Conservation (phyloP, 2,888 invertebrate species). For the Drosophila quasianomalipes region DNA sequence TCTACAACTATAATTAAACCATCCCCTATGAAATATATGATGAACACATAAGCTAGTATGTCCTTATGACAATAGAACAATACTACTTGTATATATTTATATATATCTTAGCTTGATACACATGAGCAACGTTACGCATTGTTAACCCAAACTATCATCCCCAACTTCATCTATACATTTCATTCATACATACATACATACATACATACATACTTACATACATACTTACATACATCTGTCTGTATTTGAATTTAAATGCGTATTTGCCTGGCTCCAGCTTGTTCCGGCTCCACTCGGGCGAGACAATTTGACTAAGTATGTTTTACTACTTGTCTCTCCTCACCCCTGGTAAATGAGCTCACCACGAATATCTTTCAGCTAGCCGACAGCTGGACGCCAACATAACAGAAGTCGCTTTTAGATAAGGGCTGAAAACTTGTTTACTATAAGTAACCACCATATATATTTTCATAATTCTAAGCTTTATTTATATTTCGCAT, state of each 20-base stretch:
- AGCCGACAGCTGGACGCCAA: slow-evolving; percentile 24
- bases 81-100: neutral
- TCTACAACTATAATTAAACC: neutral
- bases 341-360: slow-evolving; percentile 1
- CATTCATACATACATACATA: neutral
- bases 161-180: neutral
- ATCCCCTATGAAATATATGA: neutral
- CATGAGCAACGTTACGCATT: neutral
- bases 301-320: slow-evolving; percentile 10
- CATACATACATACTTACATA: neutral
- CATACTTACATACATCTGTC: neutral
- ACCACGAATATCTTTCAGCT: slow-evolving; percentile 13
- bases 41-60: neutral
- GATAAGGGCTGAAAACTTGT: slow-evolving; percentile 9
- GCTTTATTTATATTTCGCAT: neutral
- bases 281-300: slow-evolving; percentile 33
- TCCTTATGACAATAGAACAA: neutral
- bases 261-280: slow-evolving; percentile 19
- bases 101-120: neutral
- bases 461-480: neutral
- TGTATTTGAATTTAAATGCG: slow-evolving; percentile 24
- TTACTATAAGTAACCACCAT: neutral
- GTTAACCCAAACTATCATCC: slow-evolving; percentile 1
- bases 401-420: slow-evolving; percentile 3
- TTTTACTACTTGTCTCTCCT: neutral